Evolutionary conservation across 2,797 vertebrate species (phyloP).

Genomic region (Falco cherrug): DNA sequence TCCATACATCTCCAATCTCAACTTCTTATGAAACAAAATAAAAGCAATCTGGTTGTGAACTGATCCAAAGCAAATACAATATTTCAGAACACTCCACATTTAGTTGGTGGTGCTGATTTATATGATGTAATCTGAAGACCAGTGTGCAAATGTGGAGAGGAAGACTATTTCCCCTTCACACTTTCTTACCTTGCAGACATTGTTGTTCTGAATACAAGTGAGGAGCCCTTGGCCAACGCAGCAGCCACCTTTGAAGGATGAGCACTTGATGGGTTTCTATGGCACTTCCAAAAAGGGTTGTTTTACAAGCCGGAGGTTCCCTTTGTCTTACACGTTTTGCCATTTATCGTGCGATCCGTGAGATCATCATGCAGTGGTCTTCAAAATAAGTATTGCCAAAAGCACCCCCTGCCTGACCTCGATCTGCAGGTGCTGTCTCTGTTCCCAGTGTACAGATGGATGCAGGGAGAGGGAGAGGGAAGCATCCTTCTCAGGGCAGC

Average conservation of each 20-base stretch:
- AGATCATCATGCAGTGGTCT: background rate
- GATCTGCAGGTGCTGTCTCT: background rate
- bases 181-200: background rate
- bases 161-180: constrained; percentile 44
- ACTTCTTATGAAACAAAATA: constrained; percentile 60
- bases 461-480: background rate
- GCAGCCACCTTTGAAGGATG: background rate
- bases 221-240: background rate
- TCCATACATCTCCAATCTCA: constrained; percentile 56
- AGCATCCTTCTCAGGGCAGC: background rate
- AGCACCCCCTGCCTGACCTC: background rate
- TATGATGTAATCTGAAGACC: constrained; percentile 10
- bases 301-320: background rate
- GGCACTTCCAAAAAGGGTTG: background rate
- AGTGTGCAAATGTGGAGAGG: constrained; percentile 3
- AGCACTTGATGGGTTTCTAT: background rate
- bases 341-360: background rate
- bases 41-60: constrained; percentile 71
- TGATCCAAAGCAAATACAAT: constrained; percentile 66
- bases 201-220: background rate
- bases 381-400: background rate
- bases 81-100: constrained; percentile 53
- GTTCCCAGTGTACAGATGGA: background rate
- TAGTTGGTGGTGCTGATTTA: constrained; percentile 47
- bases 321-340: rapidly evolving